A percentile compares a stretch with the other conserved stretches of the same genome.
These are phyloP conservation scores for Drosophila quadrilineata DNA, from an alignment of 1,140 invertebrate genomes.

Conservation along the genomic window DNA sequence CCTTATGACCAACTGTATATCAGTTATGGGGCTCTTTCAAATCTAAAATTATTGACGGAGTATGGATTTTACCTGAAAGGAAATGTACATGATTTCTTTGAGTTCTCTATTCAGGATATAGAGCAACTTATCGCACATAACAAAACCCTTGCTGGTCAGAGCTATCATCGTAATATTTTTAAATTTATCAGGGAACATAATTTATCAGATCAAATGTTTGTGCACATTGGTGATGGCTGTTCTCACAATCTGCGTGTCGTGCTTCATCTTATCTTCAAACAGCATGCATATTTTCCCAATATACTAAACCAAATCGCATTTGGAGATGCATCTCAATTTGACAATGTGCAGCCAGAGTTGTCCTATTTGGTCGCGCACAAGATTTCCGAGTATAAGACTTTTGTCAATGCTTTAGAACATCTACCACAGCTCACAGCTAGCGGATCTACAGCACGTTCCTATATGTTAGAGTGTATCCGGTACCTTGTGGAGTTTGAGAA, in stretches of 20 bases:
- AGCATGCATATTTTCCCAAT: slow-evolving; percentile 66
- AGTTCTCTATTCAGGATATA: slow-evolving; percentile 82
- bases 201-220: slow-evolving; percentile 81
- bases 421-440: slow-evolving; percentile 48
- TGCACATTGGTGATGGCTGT: slow-evolving; percentile 72
- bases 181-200: slow-evolving; percentile 82
- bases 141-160: slow-evolving; percentile 53
- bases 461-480: slow-evolving; percentile 63
- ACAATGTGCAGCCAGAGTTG: slow-evolving; percentile 51
- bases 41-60: slow-evolving; percentile 86
- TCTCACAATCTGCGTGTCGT: slow-evolving; percentile 82
- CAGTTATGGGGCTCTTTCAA: slow-evolving; percentile 88
- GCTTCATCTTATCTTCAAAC: slow-evolving; percentile 79
- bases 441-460: slow-evolving; percentile 41
- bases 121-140: slow-evolving; percentile 71
- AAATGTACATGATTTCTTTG: slow-evolving; percentile 85
- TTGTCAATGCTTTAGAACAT: slow-evolving; percentile 42
- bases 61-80: slow-evolving; percentile 88
- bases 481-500: slow-evolving; percentile 51
- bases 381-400: slow-evolving; percentile 55
- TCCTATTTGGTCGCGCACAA: slow-evolving; percentile 56
- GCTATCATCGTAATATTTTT: slow-evolving; percentile 77
- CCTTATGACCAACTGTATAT: slow-evolving; percentile 87
- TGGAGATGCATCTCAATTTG: slow-evolving; percentile 57
- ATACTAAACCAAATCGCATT: slow-evolving; percentile 76